Conservation (phyloP, 2,797 vertebrate species). For the Myotis pilosus region DNA sequence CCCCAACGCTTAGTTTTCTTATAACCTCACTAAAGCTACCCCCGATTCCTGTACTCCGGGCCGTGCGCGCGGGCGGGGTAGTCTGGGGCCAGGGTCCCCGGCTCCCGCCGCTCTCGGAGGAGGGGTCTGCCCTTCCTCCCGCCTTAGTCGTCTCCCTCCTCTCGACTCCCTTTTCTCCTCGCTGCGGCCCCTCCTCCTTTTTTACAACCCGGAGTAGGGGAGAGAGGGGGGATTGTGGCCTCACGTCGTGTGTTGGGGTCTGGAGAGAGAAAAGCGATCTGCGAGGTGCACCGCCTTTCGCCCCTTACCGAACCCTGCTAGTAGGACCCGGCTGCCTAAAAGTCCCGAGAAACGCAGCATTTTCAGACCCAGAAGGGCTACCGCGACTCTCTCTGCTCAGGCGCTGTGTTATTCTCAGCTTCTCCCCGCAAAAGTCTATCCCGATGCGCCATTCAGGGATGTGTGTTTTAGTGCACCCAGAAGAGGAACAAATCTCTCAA, state of each 20-base stretch:
- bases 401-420: neutral
- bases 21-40: neutral
- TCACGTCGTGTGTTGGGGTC: conserved; percentile 29
- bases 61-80: neutral
- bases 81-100: neutral
- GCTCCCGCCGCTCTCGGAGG: neutral
- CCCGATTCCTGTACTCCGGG: neutral
- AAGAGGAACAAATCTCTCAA: conserved; percentile 50
- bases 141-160: neutral
- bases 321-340: neutral
- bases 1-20: neutral
- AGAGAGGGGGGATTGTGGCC: neutral
- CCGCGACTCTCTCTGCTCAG: neutral
- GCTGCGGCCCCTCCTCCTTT: conserved; percentile 25
- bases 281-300: neutral
- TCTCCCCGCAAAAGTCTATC: neutral
- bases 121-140: conserved; percentile 40
- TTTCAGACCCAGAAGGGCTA: neutral
- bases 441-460: neutral
- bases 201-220: neutral
- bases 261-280: neutral
- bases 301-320: neutral
- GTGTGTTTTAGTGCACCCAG: conserved; percentile 8
- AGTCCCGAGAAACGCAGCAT: neutral
- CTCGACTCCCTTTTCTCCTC: neutral